phyloP scores from a whole-genome alignment of 37 sponge, comb jelly and placozoan species.

The Cliona cf. orientalis region DNA sequence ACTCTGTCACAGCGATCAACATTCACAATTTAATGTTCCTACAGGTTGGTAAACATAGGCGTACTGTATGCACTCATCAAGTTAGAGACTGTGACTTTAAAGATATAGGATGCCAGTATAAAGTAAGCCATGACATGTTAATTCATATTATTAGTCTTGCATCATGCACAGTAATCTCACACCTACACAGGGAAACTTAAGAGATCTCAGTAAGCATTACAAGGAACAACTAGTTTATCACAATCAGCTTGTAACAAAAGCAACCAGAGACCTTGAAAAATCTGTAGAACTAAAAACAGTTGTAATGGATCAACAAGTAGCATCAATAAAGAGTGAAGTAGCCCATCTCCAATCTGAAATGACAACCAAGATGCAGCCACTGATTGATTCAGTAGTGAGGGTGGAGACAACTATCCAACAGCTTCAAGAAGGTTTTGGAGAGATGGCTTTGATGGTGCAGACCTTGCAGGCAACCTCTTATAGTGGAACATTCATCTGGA shows the following conservation, averaged over 20 bases:
- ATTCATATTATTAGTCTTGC: background rate
- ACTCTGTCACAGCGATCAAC: background rate
- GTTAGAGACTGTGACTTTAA: constrained; percentile 36
- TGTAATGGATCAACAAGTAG: background rate
- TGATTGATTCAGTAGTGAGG: constrained; percentile 36
- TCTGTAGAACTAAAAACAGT: background rate
- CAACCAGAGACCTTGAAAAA: background rate
- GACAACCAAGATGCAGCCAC: constrained; percentile 17
- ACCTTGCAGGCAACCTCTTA: constrained; percentile 79
- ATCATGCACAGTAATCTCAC: background rate
- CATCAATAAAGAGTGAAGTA: constrained; percentile 16
- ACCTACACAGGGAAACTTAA: constrained; percentile 26
- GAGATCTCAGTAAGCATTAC: constrained; percentile 29
- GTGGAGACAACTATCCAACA: constrained; percentile 39
- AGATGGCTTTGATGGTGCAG: constrained; percentile 65
- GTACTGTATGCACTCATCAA: background rate
- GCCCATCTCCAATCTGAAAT: constrained; percentile 10
- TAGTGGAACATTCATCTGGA: constrained; percentile 80
- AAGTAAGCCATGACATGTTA: constrained; percentile 6
- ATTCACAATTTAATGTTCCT: background rate
- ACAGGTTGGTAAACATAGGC: constrained; percentile 24
- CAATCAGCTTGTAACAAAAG: constrained; percentile 1
- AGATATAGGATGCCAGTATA: constrained; percentile 34
- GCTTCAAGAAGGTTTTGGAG: constrained; percentile 62
- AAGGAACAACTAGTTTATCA: constrained; percentile 22